A percentile compares a stretch with the other conserved stretches of the same genome.
These are phyloP conservation scores for Cactoblastis cactorum DNA, from an alignment of 2,888 invertebrate genomes.

Conservation along the genomic window DNA sequence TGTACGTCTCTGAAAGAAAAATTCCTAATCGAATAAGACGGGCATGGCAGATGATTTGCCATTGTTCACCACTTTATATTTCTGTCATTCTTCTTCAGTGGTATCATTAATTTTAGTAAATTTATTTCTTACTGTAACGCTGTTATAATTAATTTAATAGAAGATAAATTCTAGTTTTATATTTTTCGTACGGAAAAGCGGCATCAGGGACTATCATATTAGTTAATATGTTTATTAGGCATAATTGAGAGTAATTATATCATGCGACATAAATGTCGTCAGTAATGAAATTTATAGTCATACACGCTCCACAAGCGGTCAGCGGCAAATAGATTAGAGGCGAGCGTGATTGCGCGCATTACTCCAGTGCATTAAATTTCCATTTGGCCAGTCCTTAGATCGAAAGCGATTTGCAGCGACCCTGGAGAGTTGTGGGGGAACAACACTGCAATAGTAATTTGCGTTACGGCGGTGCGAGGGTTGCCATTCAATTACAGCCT, in stretches of 20 bases:
- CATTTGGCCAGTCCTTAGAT: slow-evolving; percentile 36
- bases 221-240: neutral
- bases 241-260: neutral
- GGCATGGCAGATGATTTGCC: slow-evolving; percentile 12
- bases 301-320: slow-evolving; percentile 8
- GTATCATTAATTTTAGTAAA: slow-evolving; percentile 10
- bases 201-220: neutral
- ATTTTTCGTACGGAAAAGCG: neutral
- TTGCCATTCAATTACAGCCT: slow-evolving; percentile 52
- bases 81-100: neutral
- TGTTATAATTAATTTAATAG: neutral
- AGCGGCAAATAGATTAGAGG: slow-evolving; percentile 18
- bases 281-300: slow-evolving; percentile 13
- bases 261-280: neutral
- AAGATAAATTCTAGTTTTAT: neutral
- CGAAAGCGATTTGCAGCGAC: slow-evolving; percentile 34
- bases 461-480: slow-evolving; percentile 32
- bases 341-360: slow-evolving; percentile 23
- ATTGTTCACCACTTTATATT: slow-evolving; percentile 1
- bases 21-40: neutral
- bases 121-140: neutral
- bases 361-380: slow-evolving; percentile 35
- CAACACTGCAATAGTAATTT: slow-evolving; percentile 31
- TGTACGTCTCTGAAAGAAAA: too few relatives aligned
- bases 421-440: slow-evolving; percentile 12